Base-by-base conservation (phyloP, 2,888 invertebrate genomes). In the Notodonta dromedarius region DNA sequence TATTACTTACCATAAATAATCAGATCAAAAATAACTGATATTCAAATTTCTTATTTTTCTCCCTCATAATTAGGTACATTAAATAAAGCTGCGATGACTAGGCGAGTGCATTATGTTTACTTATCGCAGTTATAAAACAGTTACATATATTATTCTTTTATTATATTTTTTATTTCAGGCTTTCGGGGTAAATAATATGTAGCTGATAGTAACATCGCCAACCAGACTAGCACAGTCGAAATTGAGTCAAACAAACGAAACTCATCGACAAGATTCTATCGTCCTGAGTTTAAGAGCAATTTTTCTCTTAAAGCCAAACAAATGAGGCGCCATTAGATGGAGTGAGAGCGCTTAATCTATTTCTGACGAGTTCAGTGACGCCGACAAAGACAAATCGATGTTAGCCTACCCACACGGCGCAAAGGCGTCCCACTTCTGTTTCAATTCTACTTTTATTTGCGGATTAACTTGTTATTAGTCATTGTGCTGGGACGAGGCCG, bases 281-380 rank as follows among this genome's bases (percentile, higher is more conserved):
- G 81, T 84, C 80, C 83, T 76, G 88, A 91, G 87, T 91, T 91
- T 89, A 89, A 90, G 90, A 90, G 85, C 86, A 90, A 91, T 93
- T 93, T 93, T 93, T 93, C 92, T 91, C 89, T 91, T 89, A 93
- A 90, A 93, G 89, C 93, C 87, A 93, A 91, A 93, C 93, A 93
- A 93, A 93, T 93, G 93, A 92, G 93, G 87, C 88, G 87, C 92
- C 91, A 93, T 93, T 93, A 93, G 91, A 93, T 91, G 89, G 89
- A 93, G 93, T 91, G 91, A 93, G 93, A 93, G 90, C 88, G 93
- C 93, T 93, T 93, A 93, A 93, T 93, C 93, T 93, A 93, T 93
- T 93, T 93, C 93, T 93, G 93, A 93, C 93, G 93, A 93, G 93
- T 93, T 93, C 91, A 92, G 90, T 91, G 93, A 93, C 93, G 93